Percentiles rank a stretch among this genome's conserved stretches.
These are phyloP conservation scores for Cataglyphis livida DNA, from an alignment of 2,888 invertebrate species.

Conservation along the genomic window DNA sequence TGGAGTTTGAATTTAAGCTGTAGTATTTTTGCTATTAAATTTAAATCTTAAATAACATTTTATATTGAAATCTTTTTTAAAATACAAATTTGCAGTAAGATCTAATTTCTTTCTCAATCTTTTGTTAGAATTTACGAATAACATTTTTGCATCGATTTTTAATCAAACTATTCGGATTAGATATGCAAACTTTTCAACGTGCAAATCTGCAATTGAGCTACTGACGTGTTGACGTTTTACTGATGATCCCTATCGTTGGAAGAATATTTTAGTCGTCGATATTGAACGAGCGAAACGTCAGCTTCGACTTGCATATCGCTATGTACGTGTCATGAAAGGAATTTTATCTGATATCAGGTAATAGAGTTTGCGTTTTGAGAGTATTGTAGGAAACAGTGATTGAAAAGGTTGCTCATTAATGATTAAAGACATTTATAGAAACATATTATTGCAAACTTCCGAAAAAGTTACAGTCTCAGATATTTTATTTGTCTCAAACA, in stretches of 20 bases:
- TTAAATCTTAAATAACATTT: not conserved
- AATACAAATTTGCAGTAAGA: not conserved
- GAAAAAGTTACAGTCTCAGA: not conserved
- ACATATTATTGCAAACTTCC: conserved; percentile 66
- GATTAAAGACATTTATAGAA: conserved; percentile 88
- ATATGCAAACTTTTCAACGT: conserved; percentile 90
- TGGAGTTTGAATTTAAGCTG: not conserved
- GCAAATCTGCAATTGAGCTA: conserved; percentile 91
- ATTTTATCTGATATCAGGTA: conserved; percentile 90
- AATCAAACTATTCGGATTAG: conserved; percentile 86
- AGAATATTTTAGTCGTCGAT: conserved; percentile 92
- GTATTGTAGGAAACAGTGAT: conserved; percentile 89
- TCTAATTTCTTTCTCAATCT: conserved; percentile 88
- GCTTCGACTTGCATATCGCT: conserved; percentile 88
- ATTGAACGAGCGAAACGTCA: conserved; percentile 88
- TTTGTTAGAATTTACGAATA: conserved; percentile 80
- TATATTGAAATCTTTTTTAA: not conserved
- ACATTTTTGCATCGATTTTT: conserved; percentile 19
- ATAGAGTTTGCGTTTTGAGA: conserved; percentile 93
- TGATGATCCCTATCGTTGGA: conserved; percentile 88
- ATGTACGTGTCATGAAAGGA: conserved; percentile 88
- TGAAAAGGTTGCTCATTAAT: conserved; percentile 86
- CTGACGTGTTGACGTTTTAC: conserved; percentile 88
- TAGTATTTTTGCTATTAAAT: not conserved
- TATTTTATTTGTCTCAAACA: not conserved